phyloP scores from a whole-genome alignment of 2,888 invertebrate species.

The Coelopa pilipes region DNA sequence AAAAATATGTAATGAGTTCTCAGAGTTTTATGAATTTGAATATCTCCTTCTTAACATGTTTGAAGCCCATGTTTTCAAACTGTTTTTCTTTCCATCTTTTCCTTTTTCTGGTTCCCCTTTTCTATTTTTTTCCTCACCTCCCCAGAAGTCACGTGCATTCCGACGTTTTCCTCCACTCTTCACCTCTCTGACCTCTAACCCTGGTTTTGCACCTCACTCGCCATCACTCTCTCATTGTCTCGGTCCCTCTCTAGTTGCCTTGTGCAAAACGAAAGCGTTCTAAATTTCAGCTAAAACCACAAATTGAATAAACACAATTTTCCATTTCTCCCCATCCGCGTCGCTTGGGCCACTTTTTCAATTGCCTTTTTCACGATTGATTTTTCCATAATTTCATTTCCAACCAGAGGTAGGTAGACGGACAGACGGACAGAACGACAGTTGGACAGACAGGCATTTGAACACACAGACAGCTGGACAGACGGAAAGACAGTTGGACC shows the following conservation, averaged over 20 bases:
- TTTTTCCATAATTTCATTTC: too few species aligned
- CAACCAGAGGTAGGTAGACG: too few species aligned
- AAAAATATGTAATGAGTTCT: too few species aligned
- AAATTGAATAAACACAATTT: neutral
- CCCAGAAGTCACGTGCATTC: neutral
- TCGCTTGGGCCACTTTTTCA: neutral
- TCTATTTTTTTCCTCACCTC: too few species aligned
- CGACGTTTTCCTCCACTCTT: neutral
- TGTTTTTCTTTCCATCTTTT: too few species aligned
- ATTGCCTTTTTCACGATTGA: too few species aligned
- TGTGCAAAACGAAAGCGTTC: conserved; percentile 6
- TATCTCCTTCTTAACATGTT: too few species aligned
- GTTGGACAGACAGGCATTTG: neutral
- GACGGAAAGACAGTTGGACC: neutral
- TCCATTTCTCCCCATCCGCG: neutral
- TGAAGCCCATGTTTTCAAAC: too few species aligned
- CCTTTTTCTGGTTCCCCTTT: too few species aligned
- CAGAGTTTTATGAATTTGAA: too few species aligned
- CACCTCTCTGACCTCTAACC: neutral
- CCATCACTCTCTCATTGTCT: neutral
- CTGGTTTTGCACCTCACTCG: neutral
- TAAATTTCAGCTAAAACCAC: neutral
- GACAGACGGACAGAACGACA: neutral
- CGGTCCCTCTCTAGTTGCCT: neutral
- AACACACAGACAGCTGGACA: neutral